Percentiles rank a stretch among this genome's conserved stretches.
These are phyloP conservation scores for Leistus spinibarbis DNA, from an alignment of 2,888 invertebrate genomes.

Conservation along the genomic window DNA sequence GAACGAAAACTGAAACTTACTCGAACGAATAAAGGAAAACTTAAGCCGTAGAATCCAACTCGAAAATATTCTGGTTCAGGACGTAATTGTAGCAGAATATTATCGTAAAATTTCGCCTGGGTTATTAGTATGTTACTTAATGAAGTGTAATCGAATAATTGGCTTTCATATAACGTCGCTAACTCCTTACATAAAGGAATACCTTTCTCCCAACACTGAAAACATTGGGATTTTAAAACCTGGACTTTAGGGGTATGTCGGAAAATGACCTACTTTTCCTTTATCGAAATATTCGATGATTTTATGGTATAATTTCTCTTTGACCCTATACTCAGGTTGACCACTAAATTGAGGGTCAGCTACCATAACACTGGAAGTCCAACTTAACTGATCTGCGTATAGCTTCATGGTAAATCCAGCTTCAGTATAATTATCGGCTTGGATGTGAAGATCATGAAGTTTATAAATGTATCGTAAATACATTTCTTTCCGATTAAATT, in stretches of 20 bases:
- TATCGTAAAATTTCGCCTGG: conserved; percentile 90
- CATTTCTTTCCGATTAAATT: conserved; percentile 94
- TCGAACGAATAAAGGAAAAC: conserved; percentile 92
- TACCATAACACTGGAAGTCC: conserved; percentile 74
- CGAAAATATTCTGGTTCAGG: conserved; percentile 95
- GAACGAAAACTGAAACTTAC: conserved; percentile 61
- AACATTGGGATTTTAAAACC: background rate
- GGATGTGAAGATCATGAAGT: conserved; percentile 87
- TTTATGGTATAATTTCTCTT: conserved; percentile 86
- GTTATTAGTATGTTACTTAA: conserved; percentile 82
- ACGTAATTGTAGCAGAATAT: conserved; percentile 84
- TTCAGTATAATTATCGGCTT: conserved; percentile 91
- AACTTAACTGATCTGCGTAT: conserved; percentile 89
- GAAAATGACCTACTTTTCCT: conserved; percentile 75
- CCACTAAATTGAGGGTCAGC: conserved; percentile 74
- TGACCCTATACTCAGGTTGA: conserved; percentile 86
- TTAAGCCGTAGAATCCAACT: conserved; percentile 93
- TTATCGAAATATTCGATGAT: conserved; percentile 92
- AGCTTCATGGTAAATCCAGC: conserved; percentile 93
- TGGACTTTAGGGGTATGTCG: background rate
- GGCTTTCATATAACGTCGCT: conserved; percentile 83
- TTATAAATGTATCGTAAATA: conserved; percentile 95
- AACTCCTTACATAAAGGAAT: conserved; percentile 90
- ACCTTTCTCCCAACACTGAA: conserved; percentile 93
- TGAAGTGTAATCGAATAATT: conserved; percentile 86